Base-by-base conservation (phyloP, 1,140 invertebrate genomes). In the Cyrtorhinus lividipennis region DNA sequence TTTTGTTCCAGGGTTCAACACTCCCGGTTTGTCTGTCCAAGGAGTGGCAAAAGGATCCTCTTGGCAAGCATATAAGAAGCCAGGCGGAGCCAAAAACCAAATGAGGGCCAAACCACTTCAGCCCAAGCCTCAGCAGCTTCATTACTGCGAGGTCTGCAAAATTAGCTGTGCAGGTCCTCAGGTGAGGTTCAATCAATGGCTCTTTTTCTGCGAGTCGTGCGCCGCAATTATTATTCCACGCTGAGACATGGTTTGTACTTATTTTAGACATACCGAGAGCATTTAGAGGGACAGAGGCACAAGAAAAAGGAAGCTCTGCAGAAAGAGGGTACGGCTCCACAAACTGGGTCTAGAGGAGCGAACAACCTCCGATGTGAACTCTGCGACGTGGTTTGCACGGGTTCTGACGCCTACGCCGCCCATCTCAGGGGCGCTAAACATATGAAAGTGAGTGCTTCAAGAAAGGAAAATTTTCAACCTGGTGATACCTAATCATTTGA, bases 391-490 rank as follows among this genome's bases (percentile, higher is more conserved):
- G 95, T 93, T 15, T 98, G 95, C 74, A 98, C 95, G 8, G 94
- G 95, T 58, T 87, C 90, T 56, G 95, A 98, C 79, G 93, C 95
- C 0, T 99, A 98, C 77, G 92, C 93, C 30, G 94, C 95, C 27
- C 96, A 99, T 77, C 92, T 98, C 67, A 82, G 94, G 64, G 95
- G 95, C 57, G 87, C 93, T 62, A 98, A 98, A 73, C 96, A 99
- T 80, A 92, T 95, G 74, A 98, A 98, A 76, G 82, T 83, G 67
- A 61, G 59, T 59, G n/a, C n/a, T 20, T 10, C n/a, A 59, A 30
- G 18, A 20, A 38, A 23, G 8, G 20, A 23, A 12, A 13, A 12
- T 15, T 56, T 56, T 15, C 10, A 15, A 56, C n/a, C n/a, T n/a
- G n/a, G n/a, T n/a, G n/a, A n/a, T n/a, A n/a, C n/a, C n/a, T 45